Evolutionary conservation across 1,140 invertebrate genomes (phyloP).

Genomic region (Rhynchophorus ferrugineus): DNA sequence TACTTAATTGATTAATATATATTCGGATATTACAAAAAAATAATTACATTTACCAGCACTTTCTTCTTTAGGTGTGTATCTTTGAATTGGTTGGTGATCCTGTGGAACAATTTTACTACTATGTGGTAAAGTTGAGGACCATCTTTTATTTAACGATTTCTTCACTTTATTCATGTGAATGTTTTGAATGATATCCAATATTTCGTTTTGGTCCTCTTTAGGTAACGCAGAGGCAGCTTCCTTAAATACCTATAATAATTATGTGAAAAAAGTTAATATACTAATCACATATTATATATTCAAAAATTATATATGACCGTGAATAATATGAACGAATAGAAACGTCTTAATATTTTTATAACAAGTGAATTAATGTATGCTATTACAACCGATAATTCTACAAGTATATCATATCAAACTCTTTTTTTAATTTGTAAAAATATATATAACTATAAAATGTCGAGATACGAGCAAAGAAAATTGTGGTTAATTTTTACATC

Average conservation of each 20-base stretch:
- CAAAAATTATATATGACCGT: too few species aligned
- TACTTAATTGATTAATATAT: not conserved
- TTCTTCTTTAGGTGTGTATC: constrained; percentile 36
- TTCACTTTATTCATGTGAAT: constrained; percentile 26
- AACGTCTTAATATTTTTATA: not conserved
- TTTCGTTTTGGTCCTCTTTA: constrained; percentile 31
- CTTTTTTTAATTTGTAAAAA: not conserved
- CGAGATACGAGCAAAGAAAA: too few species aligned
- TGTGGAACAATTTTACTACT: constrained; percentile 15
- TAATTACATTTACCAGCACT: constrained; percentile 26
- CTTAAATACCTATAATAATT: constrained; percentile 32
- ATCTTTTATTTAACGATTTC: constrained; percentile 24
- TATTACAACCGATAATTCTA: too few species aligned
- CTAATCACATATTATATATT: too few species aligned
- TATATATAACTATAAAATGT: too few species aligned
- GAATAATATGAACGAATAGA: too few species aligned
- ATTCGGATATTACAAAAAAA: not conserved
- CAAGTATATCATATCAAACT: not conserved
- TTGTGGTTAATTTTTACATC: too few species aligned
- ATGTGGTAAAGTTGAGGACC: constrained; percentile 31
- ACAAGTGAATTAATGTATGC: not conserved
- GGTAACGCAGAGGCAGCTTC: constrained; percentile 32
- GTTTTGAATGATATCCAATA: constrained; percentile 32
- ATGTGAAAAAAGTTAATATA: not conserved
- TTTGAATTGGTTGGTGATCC: constrained; percentile 20